Conservation (phyloP, 2,113 vertebrate genomes). For the Poecile atricapillus region DNA sequence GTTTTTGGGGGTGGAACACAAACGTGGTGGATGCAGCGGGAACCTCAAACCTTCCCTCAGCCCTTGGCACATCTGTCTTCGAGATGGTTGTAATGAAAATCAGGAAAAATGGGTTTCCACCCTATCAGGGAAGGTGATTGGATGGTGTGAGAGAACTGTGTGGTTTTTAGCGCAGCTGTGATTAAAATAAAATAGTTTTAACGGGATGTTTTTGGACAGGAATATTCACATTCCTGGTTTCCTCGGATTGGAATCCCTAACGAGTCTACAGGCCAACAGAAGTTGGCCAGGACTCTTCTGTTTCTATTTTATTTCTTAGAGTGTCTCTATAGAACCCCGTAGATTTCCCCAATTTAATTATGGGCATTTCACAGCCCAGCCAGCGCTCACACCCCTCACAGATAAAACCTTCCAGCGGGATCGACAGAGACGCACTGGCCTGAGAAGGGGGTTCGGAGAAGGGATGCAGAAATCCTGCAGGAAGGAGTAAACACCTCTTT, state of each 20-base stretch:
- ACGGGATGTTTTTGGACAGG: slow-evolving; percentile 28
- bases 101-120: slow-evolving; percentile 4
- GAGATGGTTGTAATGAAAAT: slow-evolving; percentile 51
- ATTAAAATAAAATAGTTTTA: slow-evolving; percentile 42
- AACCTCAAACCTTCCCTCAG: slow-evolving; percentile 32
- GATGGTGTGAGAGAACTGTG: not conserved
- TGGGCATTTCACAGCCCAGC: not conserved
- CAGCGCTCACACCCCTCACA: not conserved
- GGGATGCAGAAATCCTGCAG: slow-evolving; percentile 15
- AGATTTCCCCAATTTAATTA: slow-evolving; percentile 24
- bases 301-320: slow-evolving; percentile 28
- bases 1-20: not conserved
- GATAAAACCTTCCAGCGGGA: not conserved
- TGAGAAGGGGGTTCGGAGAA: not conserved
- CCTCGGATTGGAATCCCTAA: not conserved
- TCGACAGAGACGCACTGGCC: slow-evolving; percentile 5
- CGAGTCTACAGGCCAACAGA: not conserved
- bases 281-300: slow-evolving; percentile 27
- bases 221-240: slow-evolving; percentile 11
- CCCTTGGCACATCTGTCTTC: slow-evolving; percentile 37
- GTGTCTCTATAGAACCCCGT: not conserved
- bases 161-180: not conserved
- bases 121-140: not conserved
- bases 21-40: not conserved
- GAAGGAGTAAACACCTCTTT: not conserved